These are phyloP conservation scores for Dysmachus trigonus DNA, from an alignment of 2,888 invertebrate species.

Conservation along the genomic window DNA sequence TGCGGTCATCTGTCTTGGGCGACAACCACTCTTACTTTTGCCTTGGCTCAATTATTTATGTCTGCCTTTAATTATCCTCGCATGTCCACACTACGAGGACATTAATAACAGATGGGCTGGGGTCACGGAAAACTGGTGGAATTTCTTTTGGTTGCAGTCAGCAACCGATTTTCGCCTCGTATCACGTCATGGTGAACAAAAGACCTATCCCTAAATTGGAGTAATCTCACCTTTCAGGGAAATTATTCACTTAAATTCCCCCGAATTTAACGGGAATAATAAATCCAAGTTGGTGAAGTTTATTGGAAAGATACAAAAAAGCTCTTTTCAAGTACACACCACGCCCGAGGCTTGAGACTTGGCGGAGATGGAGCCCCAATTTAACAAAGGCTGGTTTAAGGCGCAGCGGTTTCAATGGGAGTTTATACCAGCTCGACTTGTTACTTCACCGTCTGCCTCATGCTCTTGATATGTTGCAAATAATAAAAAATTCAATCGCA, in stretches of 20 bases:
- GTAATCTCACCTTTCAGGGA: conserved; percentile 20
- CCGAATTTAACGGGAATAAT: conserved; percentile 17
- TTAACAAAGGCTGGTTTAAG: neutral
- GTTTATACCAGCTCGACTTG: neutral
- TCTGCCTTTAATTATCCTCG: conserved; percentile 48
- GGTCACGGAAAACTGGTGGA: conserved; percentile 44
- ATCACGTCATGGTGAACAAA: neutral
- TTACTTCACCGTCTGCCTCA: neutral
- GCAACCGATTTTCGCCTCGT: conserved; percentile 12
- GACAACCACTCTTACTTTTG: conserved; percentile 45
- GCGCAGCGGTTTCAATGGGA: neutral
- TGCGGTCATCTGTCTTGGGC: conserved; percentile 45
- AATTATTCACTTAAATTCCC: conserved; percentile 29
- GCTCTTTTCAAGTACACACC: neutral
- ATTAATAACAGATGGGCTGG: conserved; percentile 48
- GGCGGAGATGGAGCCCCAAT: neutral
- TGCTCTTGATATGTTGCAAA: conserved; percentile 39
- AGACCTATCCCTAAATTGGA: conserved; percentile 6
- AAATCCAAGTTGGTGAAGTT: conserved; percentile 22
- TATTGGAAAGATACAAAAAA: conserved; percentile 5
- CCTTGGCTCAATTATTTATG: conserved; percentile 46
- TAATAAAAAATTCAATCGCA: conserved; percentile 47
- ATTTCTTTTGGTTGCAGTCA: conserved; percentile 5
- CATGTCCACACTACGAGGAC: conserved; percentile 45
- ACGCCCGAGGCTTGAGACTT: neutral